Percentiles rank a stretch among this genome's conserved stretches.
phyloP scores from a whole-genome alignment of 2,888 invertebrate species.

The Lumbricus terrestris region DNA sequence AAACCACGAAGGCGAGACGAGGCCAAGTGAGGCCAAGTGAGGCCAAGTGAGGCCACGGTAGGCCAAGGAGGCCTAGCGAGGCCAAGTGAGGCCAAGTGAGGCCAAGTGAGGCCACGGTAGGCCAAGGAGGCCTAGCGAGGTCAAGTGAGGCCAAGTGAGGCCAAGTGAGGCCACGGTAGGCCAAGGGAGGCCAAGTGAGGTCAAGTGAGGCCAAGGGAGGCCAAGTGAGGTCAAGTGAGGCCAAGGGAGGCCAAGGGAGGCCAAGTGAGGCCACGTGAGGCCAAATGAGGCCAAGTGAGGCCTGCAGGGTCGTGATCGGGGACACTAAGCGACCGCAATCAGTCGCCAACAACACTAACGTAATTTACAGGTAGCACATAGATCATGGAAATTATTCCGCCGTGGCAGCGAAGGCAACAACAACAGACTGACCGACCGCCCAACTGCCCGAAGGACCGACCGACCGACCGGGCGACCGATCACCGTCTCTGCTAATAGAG shows the following conservation, averaged over 20 bases:
- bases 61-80: background rate
- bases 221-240: background rate
- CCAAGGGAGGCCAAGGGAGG: background rate
- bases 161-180: too few relatives aligned
- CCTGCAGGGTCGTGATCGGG: background rate
- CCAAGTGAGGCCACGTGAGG: too few relatives aligned
- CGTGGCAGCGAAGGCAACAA: background rate
- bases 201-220: too few relatives aligned
- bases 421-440: background rate
- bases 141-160: too few relatives aligned
- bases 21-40: background rate
- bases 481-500: background rate
- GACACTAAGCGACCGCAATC: constrained; percentile 6
- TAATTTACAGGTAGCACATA: constrained; percentile 12
- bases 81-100: background rate
- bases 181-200: too few relatives aligned
- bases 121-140: background rate
- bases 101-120: too few relatives aligned
- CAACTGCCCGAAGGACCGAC: too few relatives aligned
- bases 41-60: too few relatives aligned
- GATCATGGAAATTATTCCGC: background rate
- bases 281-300: background rate
- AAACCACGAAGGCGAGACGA: too few relatives aligned
- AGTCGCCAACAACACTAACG: constrained; percentile 8
- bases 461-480: too few relatives aligned